A percentile compares a stretch with the other conserved stretches of the same genome.
phyloP scores from a whole-genome alignment of 2,888 invertebrate species.

The Camponotus fellah region DNA sequence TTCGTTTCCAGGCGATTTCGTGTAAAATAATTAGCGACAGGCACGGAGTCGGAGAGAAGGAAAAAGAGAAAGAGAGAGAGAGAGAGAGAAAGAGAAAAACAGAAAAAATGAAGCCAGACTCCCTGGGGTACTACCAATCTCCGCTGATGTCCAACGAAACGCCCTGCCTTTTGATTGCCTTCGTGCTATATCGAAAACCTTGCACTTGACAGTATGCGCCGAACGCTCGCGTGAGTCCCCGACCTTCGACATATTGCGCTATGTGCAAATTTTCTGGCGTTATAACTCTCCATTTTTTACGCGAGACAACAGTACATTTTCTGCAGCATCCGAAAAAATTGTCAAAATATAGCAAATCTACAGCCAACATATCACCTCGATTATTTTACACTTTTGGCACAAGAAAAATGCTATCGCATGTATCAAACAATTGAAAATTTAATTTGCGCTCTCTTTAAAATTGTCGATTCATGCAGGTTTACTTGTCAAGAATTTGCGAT shows the following conservation, averaged over 20 bases:
- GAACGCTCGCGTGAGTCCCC: conserved; percentile 35
- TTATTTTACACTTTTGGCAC: background rate
- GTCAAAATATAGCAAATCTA: background rate
- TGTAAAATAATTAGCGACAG: conserved; percentile 67
- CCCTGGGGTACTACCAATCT: conserved; percentile 61
- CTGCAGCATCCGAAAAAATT: background rate
- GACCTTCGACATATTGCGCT: conserved; percentile 46
- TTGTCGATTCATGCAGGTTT: background rate
- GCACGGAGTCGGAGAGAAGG: conserved; percentile 6
- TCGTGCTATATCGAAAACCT: conserved; percentile 47
- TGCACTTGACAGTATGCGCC: conserved; percentile 60
- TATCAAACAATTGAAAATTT: background rate
- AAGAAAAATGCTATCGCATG: background rate
- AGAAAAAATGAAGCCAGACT: conserved; percentile 23
- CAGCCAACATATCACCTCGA: background rate
- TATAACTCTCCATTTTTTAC: conserved; percentile 4
- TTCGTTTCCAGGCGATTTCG: conserved; percentile 68
- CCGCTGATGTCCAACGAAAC: conserved; percentile 43
- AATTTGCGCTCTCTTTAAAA: background rate
- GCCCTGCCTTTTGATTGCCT: conserved; percentile 51
- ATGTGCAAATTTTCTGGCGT: conserved; percentile 7
- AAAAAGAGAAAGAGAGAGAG: background rate
- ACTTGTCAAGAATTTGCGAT: background rate
- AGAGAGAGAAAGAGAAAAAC: background rate
- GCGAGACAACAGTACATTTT: background rate